A percentile compares a stretch with the other conserved stretches of the same genome.
These are phyloP conservation scores for Myrmecobius fasciatus DNA, from an alignment of 2,113 vertebrate genomes.

Conservation along the genomic window DNA sequence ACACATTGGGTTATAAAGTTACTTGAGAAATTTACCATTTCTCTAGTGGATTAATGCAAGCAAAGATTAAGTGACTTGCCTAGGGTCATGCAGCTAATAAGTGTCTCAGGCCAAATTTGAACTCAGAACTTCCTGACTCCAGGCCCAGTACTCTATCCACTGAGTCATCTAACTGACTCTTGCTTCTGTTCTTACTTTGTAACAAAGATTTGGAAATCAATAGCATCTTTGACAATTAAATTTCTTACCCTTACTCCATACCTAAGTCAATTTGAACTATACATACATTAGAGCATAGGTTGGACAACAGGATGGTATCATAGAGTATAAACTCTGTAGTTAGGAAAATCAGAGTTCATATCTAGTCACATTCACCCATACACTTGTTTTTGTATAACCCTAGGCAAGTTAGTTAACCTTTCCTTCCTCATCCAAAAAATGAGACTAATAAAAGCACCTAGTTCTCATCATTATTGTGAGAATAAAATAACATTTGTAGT, in stretches of 20 bases:
- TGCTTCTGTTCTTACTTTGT: background rate
- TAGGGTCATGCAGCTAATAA: background rate
- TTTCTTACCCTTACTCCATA: background rate
- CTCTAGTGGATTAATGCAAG: background rate
- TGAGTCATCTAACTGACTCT: background rate
- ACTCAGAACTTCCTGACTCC: background rate
- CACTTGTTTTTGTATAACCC: background rate
- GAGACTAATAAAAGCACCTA: background rate
- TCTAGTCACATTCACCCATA: background rate
- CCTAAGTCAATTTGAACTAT: background rate
- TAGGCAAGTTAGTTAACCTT: background rate
- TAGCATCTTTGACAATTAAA: background rate
- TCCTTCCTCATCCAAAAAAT: background rate
- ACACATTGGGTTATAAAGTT: background rate
- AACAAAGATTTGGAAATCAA: background rate
- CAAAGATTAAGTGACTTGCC: background rate
- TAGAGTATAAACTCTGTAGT: background rate
- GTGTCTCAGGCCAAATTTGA: background rate
- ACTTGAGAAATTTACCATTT: background rate
- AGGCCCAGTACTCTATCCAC: background rate
- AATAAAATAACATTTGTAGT: slow-evolving; percentile 16
- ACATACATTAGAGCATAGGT: background rate
- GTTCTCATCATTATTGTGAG: background rate
- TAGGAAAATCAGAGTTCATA: background rate
- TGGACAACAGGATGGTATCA: background rate